These are phyloP conservation scores for Slavum lentiscoides DNA, from an alignment of 2,888 invertebrate species.

Conservation along the genomic window DNA sequence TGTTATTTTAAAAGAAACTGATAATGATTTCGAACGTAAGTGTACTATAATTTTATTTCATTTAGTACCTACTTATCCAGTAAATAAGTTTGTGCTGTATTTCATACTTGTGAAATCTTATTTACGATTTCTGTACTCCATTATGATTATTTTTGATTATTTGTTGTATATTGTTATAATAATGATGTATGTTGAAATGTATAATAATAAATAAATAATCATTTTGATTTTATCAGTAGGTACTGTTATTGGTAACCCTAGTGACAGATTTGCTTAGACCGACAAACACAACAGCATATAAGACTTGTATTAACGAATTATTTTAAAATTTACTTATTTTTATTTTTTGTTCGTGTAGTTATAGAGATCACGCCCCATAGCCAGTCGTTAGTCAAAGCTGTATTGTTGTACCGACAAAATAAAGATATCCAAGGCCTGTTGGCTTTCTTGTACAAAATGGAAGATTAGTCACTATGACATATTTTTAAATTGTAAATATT, in stretches of 20 bases:
- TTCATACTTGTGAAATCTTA: not conserved
- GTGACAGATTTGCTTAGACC: no score
- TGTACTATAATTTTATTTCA: not conserved
- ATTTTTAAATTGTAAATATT: not conserved
- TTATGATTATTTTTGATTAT: no score
- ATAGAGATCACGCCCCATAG: constrained; percentile 8
- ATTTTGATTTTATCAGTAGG: no score
- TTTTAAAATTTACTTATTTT: constrained; percentile 1
- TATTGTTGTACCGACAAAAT: constrained; percentile 1
- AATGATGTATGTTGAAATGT: no score
- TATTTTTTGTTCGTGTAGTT: constrained; percentile 15
- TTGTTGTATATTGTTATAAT: no score
- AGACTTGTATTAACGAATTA: not conserved
- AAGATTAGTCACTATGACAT: not conserved
- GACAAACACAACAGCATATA: no score
- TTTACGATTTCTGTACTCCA: not conserved
- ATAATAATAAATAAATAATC: no score
- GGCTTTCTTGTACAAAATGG: constrained; percentile 6
- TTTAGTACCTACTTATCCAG: not conserved
- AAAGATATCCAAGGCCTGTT: constrained; percentile 42
- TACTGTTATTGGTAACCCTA: no score
- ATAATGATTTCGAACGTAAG: constrained; percentile 19
- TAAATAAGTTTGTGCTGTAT: not conserved
- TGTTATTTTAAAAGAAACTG: constrained; percentile 19
- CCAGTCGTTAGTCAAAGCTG: not conserved